Percentiles rank a stretch among this genome's conserved stretches.
These are phyloP conservation scores for Phalacrocorax aristotelis DNA, from an alignment of 2,113 vertebrate species.

Conservation along the genomic window DNA sequence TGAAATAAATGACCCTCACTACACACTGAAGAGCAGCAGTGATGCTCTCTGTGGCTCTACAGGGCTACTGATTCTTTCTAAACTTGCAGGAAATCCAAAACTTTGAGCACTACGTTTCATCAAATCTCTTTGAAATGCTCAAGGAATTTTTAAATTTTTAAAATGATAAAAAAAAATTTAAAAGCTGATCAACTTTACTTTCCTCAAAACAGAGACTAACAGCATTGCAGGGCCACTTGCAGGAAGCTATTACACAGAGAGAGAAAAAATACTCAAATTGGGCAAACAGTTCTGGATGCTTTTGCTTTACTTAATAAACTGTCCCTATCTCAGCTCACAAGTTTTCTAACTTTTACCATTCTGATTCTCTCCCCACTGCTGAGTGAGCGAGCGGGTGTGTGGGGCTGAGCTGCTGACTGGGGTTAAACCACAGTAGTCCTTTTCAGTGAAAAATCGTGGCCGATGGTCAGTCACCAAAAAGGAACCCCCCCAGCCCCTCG, in stretches of 20 bases:
- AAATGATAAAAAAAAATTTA: not conserved
- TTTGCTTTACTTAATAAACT: too few relatives aligned
- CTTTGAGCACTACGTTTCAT: not conserved
- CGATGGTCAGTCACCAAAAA: too few relatives aligned
- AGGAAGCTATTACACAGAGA: not conserved
- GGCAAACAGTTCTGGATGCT: not conserved
- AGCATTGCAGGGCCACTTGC: not conserved
- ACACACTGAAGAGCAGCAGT: not conserved
- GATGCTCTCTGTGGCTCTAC: not conserved
- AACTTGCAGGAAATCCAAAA: not conserved
- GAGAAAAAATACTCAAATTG: not conserved
- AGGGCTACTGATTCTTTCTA: not conserved
- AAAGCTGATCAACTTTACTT: not conserved
- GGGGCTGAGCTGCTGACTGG: too few relatives aligned
- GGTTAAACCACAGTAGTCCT: too few relatives aligned
- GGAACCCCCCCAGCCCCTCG: too few relatives aligned
- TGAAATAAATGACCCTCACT: not conserved
- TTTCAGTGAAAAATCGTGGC: too few relatives aligned
- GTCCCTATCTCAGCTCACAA: too few relatives aligned
- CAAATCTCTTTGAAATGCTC: not conserved
- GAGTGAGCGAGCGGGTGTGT: too few relatives aligned
- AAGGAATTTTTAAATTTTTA: not conserved
- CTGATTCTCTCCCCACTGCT: too few relatives aligned
- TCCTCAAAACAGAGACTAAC: fast-evolving
- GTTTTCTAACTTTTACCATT: too few relatives aligned